Percentiles rank a stretch among this genome's conserved stretches.
Conservation (phyloP, 2,888 invertebrate genomes). For the Cyclophora albipunctata region DNA sequence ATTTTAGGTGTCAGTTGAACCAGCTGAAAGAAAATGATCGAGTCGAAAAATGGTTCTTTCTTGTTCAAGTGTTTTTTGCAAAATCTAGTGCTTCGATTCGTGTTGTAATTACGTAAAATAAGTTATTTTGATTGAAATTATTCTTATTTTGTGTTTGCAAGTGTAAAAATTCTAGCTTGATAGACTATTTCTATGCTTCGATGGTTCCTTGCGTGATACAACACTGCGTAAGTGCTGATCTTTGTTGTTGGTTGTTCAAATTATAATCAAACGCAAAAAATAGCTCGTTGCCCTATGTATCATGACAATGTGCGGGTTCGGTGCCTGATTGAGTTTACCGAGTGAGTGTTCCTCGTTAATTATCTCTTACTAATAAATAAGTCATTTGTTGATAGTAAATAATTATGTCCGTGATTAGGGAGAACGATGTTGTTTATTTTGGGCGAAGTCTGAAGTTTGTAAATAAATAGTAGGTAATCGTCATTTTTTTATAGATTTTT, state of each 20-base stretch:
- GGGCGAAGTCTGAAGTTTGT: conserved; percentile 12
- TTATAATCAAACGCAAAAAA: conserved; percentile 49
- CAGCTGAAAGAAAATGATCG: conserved; percentile 7
- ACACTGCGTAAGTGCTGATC: conserved; percentile 58
- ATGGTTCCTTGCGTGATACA: conserved; percentile 33
- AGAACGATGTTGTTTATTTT: conserved; percentile 44
- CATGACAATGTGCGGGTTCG: conserved; percentile 26
- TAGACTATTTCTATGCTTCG: conserved; percentile 22
- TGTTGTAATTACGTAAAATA: conserved; percentile 1
- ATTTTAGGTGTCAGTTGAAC: conserved; percentile 12
- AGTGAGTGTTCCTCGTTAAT: not conserved
- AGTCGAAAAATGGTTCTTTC: conserved; percentile 60
- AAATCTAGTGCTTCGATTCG: conserved; percentile 23
- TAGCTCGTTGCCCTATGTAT: conserved; percentile 23
- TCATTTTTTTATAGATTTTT: too few relatives aligned
- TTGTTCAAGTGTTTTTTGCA: conserved; percentile 21
- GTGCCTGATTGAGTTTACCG: conserved; percentile 4
- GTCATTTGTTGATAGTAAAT: too few relatives aligned
- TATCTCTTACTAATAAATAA: too few relatives aligned
- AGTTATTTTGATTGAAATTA: conserved; percentile 2
- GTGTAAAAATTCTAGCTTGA: conserved; percentile 7
- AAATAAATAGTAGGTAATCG: conserved; percentile 8
- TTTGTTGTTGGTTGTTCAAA: conserved; percentile 51
- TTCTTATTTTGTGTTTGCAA: conserved; percentile 4
- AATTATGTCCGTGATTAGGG: too few relatives aligned